Base-by-base conservation (phyloP, 2,113 vertebrate genomes). In the Pithys albifrons region DNA sequence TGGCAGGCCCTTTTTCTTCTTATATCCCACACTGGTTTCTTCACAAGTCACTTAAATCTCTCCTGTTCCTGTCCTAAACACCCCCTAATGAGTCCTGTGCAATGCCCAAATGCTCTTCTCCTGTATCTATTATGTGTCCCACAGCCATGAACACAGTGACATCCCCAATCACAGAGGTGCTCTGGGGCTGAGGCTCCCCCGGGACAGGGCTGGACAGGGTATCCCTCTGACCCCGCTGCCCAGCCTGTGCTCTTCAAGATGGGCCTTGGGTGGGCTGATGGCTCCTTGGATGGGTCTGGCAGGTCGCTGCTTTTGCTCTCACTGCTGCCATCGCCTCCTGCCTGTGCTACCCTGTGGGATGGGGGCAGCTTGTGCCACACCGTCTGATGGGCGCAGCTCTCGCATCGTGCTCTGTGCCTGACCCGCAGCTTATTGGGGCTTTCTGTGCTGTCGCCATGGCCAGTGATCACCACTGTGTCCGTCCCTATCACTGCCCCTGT, bases 351-450 rank as follows among this genome's bases (percentile, higher is more conserved):
- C 37, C 22, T 14, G 19, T 9, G 54, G 28, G 11, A 4, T 4
- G 25, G 3, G 31, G 15, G 0, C 5, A 3, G 16, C 33, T 31
- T 9, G 28, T 51, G 22, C 10, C 77, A 19, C 72, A 27, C 8
- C 10, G 1, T 27, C 15, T 9, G 2, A 28, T 0, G 6, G 6
- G 3, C 0, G 1, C 3, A 5, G 19, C 24, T 19, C 18, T 10
- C 8, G n/a, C 77, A 24, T 5, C 33, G 1, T 0, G 5, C 2
- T 6, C 8, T 4, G 4, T 0, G 12, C 7, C 1, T 22, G 46
- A 15, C 9, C 2, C 5, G 54, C 54, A 6, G 73, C 37, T 33
- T 39, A 1, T 1, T 3, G 17, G 1, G 35, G 10, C 14, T 55
- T 46, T 55, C 9, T 0, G 3, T 2, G 17, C 35, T 1, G 28